Base-by-base conservation (phyloP, 2,797 vertebrate genomes). In the Sciaenops ocellatus region DNA sequence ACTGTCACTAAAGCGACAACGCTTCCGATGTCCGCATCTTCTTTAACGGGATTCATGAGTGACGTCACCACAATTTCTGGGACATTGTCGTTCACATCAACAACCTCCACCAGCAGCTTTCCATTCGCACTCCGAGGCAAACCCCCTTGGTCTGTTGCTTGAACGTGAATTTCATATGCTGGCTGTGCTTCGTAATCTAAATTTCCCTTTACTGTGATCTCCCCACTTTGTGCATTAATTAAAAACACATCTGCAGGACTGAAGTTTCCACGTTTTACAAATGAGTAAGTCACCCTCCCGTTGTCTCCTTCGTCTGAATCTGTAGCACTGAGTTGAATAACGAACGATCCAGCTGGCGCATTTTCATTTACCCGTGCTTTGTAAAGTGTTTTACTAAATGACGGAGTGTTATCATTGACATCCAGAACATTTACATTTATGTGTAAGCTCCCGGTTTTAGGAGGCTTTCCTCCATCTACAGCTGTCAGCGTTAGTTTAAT, bases 1-100 rank as follows among this genome's bases (percentile, higher is more conserved):
- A 97, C 94, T 0, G 93, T 95, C 12, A 97, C 90, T 7, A 96
- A 85, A 59, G 96, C 96, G 0, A 97, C 92, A 1, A 93, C 92
- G 0, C 91, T 94, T 7, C 93, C 94, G 1, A 78, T 51, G 0
- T 90, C 92, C 1, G 95, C 82, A 38, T 97, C 93, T 34, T 97
- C 97, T 85, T 73, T 92, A 1, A 97, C 88, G 0, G 92, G 93
- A 0, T 92, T 94, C 47, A 91, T 87, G 6, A 96, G 66, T n/a
- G 94, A 95, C 28, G 95, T 96, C 50, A 95, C 84, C 0, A 87
- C 77, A 55, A 96, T 93, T 77, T 94, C 86, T 51, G 95, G 95
- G 0, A 65, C 75, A 42, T 95, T 96, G 52, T 96, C 95, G 56
- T 96, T 96, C 0, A 94, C 86, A 47, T 96, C 95, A 1, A 89